A percentile compares a stretch with the other conserved stretches of the same genome.
phyloP scores from a whole-genome alignment of 2,113 vertebrate genomes.

The Boleophthalmus pectinirostris region DNA sequence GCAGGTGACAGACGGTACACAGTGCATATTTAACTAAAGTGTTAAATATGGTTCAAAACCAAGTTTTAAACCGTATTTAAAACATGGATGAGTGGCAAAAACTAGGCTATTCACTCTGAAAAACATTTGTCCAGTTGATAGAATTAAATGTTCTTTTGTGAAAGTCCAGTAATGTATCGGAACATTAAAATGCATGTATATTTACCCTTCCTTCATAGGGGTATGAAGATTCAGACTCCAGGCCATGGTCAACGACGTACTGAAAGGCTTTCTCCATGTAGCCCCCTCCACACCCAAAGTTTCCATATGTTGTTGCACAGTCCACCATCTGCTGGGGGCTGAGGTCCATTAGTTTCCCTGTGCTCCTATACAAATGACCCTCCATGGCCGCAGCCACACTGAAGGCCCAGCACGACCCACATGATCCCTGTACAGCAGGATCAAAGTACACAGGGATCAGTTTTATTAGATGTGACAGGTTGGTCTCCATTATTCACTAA shows the following conservation, averaged over 20 bases:
- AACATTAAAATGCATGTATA: background rate
- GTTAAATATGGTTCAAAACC: too few relatives aligned
- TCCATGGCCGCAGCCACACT: constrained; percentile 79
- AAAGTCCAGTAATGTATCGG: too few relatives aligned
- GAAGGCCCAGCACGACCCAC: constrained; percentile 84
- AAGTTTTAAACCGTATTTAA: too few relatives aligned
- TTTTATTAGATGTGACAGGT: too few relatives aligned
- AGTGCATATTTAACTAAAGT: too few relatives aligned
- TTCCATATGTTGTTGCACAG: constrained; percentile 74
- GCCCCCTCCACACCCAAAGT: constrained; percentile 76
- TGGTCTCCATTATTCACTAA: too few relatives aligned
- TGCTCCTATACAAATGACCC: constrained; percentile 76
- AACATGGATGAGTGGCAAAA: too few relatives aligned
- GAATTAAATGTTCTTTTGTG: too few relatives aligned
- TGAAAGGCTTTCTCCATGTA: constrained; percentile 67
- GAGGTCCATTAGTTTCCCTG: constrained; percentile 73
- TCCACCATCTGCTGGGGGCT: constrained; percentile 83
- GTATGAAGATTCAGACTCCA: constrained; percentile 74
- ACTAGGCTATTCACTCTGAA: too few relatives aligned
- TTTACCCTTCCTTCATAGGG: constrained; percentile 61
- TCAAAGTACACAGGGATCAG: background rate
- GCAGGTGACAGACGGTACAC: too few relatives aligned
- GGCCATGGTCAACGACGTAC: constrained; percentile 79
- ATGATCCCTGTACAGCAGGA: constrained; percentile 63
- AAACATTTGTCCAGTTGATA: too few relatives aligned